Conservation (phyloP, 2,113 vertebrate species). For the Carettochelys insculpta region DNA sequence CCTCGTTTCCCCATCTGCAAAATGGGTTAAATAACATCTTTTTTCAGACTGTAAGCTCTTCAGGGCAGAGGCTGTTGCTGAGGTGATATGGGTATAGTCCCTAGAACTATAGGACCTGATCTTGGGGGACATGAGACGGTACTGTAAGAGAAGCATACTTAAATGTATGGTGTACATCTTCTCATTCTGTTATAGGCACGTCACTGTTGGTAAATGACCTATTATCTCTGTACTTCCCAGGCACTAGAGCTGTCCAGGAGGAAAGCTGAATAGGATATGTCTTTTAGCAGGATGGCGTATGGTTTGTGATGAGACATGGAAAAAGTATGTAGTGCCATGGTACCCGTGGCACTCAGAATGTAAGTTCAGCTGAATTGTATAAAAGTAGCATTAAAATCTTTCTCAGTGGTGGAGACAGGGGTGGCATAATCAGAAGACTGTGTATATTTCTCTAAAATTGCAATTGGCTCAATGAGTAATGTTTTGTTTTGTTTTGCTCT, state of each 20-base stretch:
- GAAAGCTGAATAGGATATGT: not conserved
- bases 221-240: not conserved
- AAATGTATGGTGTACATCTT: not conserved
- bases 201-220: not conserved
- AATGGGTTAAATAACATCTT: not conserved
- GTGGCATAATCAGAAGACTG: not conserved
- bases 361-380: not conserved
- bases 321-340: not conserved
- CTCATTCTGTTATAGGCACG: not conserved
- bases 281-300: not conserved
- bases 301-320: not conserved
- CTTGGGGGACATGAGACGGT: not conserved
- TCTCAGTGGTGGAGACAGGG: not conserved
- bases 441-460: not conserved
- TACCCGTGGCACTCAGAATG: not conserved
- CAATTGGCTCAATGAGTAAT: not conserved
- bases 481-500: accelerated
- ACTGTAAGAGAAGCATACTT: not conserved
- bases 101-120: not conserved
- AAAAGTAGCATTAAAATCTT: not conserved
- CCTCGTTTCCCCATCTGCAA: not conserved
- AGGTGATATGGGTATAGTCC: not conserved
- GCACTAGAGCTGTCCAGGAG: not conserved
- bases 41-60: not conserved
- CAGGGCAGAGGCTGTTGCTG: not conserved